A percentile compares a stretch with the other conserved stretches of the same genome.
Conservation (phyloP, 2,113 vertebrate genomes). For the Mormyrus iriodes region DNA sequence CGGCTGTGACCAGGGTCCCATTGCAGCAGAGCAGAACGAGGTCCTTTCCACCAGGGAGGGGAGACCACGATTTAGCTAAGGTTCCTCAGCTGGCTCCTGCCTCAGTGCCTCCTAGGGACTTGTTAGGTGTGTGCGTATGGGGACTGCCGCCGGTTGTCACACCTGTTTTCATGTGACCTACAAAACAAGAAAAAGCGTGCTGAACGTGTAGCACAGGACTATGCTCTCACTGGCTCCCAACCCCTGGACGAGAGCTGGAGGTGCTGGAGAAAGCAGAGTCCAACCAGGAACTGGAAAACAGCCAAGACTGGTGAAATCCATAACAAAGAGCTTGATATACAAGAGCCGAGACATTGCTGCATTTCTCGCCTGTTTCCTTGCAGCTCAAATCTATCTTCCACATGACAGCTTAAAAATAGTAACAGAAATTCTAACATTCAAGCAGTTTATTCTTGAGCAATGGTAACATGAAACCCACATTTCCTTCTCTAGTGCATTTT, state of each 20-base stretch:
- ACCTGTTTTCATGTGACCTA: constrained; percentile 3
- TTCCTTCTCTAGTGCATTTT: neutral
- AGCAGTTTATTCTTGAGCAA: neutral
- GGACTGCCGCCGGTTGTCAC: neutral
- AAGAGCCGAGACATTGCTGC: neutral
- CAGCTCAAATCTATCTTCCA: constrained; percentile 11
- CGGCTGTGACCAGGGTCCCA: neutral
- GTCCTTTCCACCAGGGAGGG: neutral
- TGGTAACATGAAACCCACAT: neutral
- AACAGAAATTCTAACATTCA: neutral
- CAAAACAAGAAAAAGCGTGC: neutral
- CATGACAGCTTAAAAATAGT: constrained; percentile 6
- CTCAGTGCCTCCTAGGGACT: neutral
- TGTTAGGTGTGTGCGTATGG: neutral
- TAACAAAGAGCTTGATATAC: neutral
- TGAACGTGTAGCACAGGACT: neutral
- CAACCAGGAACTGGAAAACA: neutral
- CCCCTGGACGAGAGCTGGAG: neutral
- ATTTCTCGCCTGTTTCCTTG: neutral
- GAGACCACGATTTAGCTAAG: neutral
- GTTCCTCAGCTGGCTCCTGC: neutral
- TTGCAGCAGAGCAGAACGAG: neutral
- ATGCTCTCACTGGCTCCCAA: neutral
- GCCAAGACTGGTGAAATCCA: neutral
- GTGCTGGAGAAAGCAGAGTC: neutral